phyloP scores from a whole-genome alignment of 2,113 vertebrate genomes.

The Chinchilla lanigera region DNA sequence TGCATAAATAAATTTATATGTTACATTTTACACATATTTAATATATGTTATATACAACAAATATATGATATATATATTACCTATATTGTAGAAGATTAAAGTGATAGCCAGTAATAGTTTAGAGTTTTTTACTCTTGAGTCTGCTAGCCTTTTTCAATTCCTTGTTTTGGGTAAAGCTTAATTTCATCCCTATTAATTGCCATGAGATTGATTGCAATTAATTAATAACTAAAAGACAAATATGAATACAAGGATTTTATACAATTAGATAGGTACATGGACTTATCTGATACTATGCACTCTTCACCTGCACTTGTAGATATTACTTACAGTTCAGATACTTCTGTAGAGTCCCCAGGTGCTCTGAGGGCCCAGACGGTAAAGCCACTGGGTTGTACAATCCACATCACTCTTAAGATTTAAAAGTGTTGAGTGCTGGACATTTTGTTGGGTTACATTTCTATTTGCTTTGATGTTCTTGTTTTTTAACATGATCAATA shows the following conservation, averaged over 20 bases:
- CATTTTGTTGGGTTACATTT: neutral
- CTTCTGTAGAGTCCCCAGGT: neutral
- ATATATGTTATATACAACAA: neutral
- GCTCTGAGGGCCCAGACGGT: neutral
- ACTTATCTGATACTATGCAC: neutral
- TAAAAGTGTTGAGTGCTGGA: neutral
- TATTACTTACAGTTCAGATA: neutral
- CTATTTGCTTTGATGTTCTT: neutral
- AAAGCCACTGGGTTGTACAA: neutral
- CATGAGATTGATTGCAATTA: neutral
- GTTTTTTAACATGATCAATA: neutral
- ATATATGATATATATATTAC: neutral
- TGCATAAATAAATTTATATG: neutral
- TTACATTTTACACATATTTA: neutral
- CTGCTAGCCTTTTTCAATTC: neutral
- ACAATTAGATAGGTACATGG: neutral
- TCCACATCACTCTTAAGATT: neutral
- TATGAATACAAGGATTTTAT: neutral
- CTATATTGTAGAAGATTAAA: neutral
- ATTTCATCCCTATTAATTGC: slow-evolving; percentile 24
- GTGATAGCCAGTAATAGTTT: neutral
- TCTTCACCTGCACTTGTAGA: neutral
- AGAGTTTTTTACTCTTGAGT: neutral
- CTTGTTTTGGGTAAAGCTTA: neutral
- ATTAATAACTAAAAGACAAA: neutral